These are phyloP conservation scores for Lepidothrix coronata DNA, from an alignment of 2,113 vertebrate species.

Conservation along the genomic window DNA sequence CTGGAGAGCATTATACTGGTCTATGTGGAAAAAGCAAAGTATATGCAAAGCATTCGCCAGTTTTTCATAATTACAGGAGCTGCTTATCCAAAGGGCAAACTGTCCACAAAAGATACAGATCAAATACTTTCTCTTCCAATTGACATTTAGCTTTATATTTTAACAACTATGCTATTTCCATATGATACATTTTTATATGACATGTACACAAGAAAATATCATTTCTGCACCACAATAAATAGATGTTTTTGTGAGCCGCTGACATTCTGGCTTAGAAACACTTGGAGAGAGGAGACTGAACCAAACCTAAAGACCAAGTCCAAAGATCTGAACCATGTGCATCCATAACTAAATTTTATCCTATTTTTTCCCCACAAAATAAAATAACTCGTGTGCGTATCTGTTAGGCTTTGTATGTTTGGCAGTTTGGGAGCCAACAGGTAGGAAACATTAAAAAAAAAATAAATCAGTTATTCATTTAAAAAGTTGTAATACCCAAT, in stretches of 20 bases:
- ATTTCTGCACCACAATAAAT: not conserved
- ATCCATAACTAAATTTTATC: not conserved
- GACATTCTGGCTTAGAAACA: not conserved
- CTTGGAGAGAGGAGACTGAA: not conserved
- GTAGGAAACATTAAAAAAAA: not conserved
- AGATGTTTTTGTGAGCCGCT: not conserved
- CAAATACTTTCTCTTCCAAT: constrained; percentile 7
- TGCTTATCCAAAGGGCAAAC: constrained; percentile 31
- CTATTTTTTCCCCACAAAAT: not conserved
- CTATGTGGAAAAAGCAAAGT: not conserved
- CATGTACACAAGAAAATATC: not conserved
- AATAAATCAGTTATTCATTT: not conserved
- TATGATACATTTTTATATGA: not conserved
- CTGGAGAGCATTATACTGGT: not conserved
- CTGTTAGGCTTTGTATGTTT: not conserved
- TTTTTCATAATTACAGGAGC: not conserved
- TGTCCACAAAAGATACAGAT: constrained; percentile 28
- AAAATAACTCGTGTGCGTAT: rapidly evolving
- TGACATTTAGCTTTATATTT: constrained; percentile 47
- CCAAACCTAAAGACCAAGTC: not conserved
- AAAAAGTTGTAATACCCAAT: not conserved
- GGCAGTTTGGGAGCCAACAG: not conserved
- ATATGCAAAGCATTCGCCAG: not conserved
- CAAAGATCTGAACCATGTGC: not conserved
- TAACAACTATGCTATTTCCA: not conserved